These are phyloP conservation scores for Clarias batrachus DNA, from an alignment of 2,113 vertebrate species.

Conservation along the genomic window DNA sequence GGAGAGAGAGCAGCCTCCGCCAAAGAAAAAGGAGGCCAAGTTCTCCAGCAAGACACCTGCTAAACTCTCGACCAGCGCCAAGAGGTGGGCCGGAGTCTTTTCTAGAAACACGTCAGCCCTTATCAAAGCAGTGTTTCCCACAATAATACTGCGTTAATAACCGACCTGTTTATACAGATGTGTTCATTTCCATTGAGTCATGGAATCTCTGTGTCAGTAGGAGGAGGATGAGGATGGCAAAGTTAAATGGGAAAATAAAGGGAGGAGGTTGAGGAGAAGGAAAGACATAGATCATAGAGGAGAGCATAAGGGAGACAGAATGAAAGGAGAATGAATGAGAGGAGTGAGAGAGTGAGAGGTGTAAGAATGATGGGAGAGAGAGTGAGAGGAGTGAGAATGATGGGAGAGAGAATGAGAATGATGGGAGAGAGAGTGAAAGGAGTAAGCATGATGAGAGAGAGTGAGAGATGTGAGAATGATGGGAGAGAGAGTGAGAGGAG, in stretches of 20 bases:
- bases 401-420: neutral
- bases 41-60: conserved; percentile 96
- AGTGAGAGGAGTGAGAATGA: neutral
- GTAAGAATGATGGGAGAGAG: neutral
- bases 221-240: neutral
- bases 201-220: neutral
- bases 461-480: neutral
- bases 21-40: conserved; percentile 95
- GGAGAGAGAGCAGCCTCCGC: conserved; percentile 85
- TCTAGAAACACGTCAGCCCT: neutral
- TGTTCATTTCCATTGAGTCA: neutral
- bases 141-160: neutral
- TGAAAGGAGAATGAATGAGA: too few species aligned
- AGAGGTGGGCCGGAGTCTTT: conserved; percentile 76
- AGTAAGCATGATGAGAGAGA: neutral
- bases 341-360: neutral
- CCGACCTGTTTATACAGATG: neutral
- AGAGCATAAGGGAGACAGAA: neutral
- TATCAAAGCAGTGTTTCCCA: neutral
- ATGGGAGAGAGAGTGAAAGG: neutral
- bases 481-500: neutral
- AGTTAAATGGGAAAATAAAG: neutral
- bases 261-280: neutral
- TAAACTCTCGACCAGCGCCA: conserved; percentile 95
- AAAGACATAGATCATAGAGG: too few species aligned